Evolutionary conservation across 64 coral and sea anemone species (phyloP), one percentile per base, ranked within the genome.

Genomic region (Dendrophyllia cribrosa): DNA sequence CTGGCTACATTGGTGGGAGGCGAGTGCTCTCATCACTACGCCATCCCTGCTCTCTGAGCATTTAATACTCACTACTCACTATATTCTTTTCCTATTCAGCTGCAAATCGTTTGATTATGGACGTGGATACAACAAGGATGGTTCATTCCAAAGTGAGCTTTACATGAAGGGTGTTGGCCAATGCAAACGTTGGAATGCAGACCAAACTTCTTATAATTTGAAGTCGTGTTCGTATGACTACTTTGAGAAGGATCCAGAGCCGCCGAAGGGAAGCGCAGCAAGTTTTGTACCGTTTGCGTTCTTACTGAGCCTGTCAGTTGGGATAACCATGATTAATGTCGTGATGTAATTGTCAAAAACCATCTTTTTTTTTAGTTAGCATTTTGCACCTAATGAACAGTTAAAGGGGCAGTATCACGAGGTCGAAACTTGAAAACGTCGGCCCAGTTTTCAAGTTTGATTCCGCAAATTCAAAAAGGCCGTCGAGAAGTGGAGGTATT

Each of bases 31-130:
- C 34, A 34, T 2, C 34, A 58, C 7, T 9, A 21, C 66, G 0
- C 17, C 66, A 21, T 2, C 10, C n/a, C 21, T 69, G 5, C 6
- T 70, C 34, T 34, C 34, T 34, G 34, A 34, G 34, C 2, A 34
- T 34, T 34, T 34, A 34, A 34, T 34, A 34, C 34, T 26, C 12
- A 9, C 1, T 34, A 9, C 1, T 34, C 9, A 24, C 7, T 12
- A 70, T 70, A 11, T 70, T 70, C 22, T 70, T 26, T 12, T 26
- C 9, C 67, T 24, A 24, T 70, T 5, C 22, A 70, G 67, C 23
- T 70, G 67, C 67, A 70, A 70, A 21, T 70, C 67, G 22, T 70
- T 70, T 23, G 67, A 70, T 20, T 70, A 70, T 43, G 67, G 67
- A 4, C 24, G 22, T 26, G 67, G 67, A 70, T 70, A 70, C 67